These are phyloP conservation scores for Rosalia funebris DNA, from an alignment of 2,888 invertebrate species.

Conservation along the genomic window DNA sequence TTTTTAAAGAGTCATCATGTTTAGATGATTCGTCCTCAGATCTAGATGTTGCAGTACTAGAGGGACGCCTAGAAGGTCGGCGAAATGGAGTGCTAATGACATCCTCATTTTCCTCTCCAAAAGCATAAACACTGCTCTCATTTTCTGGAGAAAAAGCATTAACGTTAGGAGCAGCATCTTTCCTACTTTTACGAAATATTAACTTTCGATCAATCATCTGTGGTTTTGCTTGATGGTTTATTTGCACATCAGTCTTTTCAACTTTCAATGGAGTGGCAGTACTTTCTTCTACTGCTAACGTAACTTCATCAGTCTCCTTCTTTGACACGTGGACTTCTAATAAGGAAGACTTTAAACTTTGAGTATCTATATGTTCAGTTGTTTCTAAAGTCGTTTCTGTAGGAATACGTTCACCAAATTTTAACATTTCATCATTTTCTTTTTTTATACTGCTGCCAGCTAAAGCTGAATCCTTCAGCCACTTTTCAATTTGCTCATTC, in stretches of 20 bases:
- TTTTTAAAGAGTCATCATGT: constrained; percentile 54
- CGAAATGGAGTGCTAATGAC: constrained; percentile 69
- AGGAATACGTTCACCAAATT: constrained; percentile 59
- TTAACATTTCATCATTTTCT: constrained; percentile 59
- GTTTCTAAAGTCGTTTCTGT: constrained; percentile 52
- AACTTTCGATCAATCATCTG: constrained; percentile 64
- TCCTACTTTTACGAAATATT: constrained; percentile 70
- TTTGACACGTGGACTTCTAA: constrained; percentile 34
- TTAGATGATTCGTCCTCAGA: constrained; percentile 64
- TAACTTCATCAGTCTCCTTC: constrained; percentile 2
- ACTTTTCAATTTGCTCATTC: constrained; percentile 75
- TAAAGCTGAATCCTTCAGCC: constrained; percentile 65
- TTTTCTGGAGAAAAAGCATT: constrained; percentile 75
- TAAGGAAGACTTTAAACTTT: constrained; percentile 47
- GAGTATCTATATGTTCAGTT: constrained; percentile 44
- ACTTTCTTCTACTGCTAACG: constrained; percentile 16
- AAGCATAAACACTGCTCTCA: constrained; percentile 78
- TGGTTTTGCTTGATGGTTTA: constrained; percentile 32
- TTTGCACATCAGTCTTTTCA: constrained; percentile 2
- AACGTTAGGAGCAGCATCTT: constrained; percentile 62
- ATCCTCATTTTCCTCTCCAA: constrained; percentile 74
- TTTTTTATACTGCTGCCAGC: constrained; percentile 59
- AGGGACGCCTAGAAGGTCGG: constrained; percentile 65
- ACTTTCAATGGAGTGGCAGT: constrained; percentile 23
- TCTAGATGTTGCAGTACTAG: constrained; percentile 63